Evolutionary conservation across 2,888 invertebrate genomes (phyloP), one percentile per base, ranked within the genome.

Genomic region (Drosophila ezoana): DNA sequence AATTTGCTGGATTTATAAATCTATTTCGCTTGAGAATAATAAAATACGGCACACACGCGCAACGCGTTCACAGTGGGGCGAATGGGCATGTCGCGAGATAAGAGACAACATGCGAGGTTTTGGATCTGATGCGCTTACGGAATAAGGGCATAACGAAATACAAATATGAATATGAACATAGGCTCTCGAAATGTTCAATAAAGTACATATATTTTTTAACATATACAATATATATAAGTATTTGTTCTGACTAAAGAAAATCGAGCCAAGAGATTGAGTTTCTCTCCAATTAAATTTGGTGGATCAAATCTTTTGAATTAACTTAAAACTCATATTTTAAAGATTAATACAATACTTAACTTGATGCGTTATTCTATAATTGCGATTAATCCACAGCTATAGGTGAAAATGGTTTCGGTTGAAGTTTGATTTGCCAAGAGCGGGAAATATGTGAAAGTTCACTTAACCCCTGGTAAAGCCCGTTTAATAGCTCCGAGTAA

Each of bases 1-100:
- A 69, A 73, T 73, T 78, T 60, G 37, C 63, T 57, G 60, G 81
- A 74, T 74, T 81, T 78, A 61, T 78, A 81, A 74, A 74, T 78
- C 66, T 59, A 74, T 81, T 76, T 79, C 71, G 56, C 51, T 45
- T 5, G 14, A 41, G 28, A 51, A 73, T 58, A 74, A 52, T 57
- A 61, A 73, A 64, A 56, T 68, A 74, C 54, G 56, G 33, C 51
- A 45, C 44, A 44, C 61, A 47, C 63, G 49, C 47, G 37, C 51
- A 33, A n/a, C 10, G 41, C 33, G 32, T n/a, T 35, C 16, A 14
- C 16, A 20, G 20, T 10, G 41, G 18, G 35, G n/a, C 35, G 35
- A 33, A 37, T 28, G 51, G 32, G 32, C 37, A 49, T 20, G 33
- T n/a, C 35, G 9, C 10, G 37, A 32, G 61, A 62, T 63, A 48